These are phyloP conservation scores for Perca flavescens DNA, from an alignment of 2,113 vertebrate genomes.

Conservation along the genomic window DNA sequence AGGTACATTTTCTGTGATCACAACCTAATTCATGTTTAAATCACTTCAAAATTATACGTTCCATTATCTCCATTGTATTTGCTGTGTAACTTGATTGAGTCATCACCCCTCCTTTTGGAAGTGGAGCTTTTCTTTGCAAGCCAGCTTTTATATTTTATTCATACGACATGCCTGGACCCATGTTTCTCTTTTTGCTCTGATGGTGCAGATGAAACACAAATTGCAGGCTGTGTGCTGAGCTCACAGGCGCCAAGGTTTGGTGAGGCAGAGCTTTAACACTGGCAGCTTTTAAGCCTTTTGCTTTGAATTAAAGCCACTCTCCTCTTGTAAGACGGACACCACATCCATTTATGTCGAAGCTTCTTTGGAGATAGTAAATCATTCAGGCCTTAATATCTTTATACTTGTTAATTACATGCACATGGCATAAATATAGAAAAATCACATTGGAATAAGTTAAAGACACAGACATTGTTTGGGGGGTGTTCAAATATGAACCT, in stretches of 20 bases:
- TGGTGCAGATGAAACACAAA: conserved; percentile 77
- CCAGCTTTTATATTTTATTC: conserved; percentile 52
- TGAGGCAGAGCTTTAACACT: conserved; percentile 66
- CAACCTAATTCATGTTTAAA: not conserved
- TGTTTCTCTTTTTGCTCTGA: conserved; percentile 68
- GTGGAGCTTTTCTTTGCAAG: conserved; percentile 1
- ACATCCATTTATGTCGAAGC: conserved; percentile 35
- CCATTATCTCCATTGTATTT: conserved; percentile 2
- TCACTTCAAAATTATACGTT: not conserved
- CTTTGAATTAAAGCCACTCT: conserved; percentile 73
- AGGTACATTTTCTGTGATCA: not conserved
- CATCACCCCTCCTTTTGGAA: conserved; percentile 34
- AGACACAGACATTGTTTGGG: not conserved
- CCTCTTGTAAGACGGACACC: conserved; percentile 50
- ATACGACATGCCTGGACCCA: conserved; percentile 53
- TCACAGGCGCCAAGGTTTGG: conserved; percentile 73
- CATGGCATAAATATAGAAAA: conserved; percentile 9
- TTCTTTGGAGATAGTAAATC: conserved; percentile 46
- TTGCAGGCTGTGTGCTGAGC: conserved; percentile 67
- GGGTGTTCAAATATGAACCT: not conserved
- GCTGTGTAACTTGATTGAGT: conserved; percentile 18
- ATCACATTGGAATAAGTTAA: not conserved
- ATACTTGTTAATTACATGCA: conserved; percentile 9
- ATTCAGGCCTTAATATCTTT: conserved; percentile 21
- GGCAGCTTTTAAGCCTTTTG: conserved; percentile 72